Evolutionary conservation across 2,797 vertebrate species (phyloP).

Genomic region (Echeneis naucrates): DNA sequence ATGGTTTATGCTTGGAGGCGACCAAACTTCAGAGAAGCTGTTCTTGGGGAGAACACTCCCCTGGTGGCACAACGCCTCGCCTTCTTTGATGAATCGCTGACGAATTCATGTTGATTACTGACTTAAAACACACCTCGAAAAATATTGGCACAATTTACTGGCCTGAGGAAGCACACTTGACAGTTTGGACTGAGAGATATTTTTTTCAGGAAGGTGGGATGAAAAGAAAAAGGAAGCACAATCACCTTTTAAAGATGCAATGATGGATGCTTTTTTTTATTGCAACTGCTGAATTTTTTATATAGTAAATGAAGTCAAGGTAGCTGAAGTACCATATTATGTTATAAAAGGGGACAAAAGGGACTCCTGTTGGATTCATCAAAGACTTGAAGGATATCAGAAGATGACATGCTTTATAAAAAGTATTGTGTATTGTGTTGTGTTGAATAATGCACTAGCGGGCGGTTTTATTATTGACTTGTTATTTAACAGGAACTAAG

Average conservation of each 20-base stretch:
- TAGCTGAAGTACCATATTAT: neutral
- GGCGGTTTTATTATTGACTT: neutral
- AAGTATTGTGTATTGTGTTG: constrained; percentile 41
- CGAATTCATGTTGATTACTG: constrained; percentile 9
- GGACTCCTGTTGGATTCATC: constrained; percentile 17
- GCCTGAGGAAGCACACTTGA: constrained; percentile 6
- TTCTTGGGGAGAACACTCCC: constrained; percentile 70
- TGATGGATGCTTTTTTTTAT: constrained; percentile 2
- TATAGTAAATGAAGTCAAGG: constrained; percentile 1
- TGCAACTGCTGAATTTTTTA: constrained; percentile 8
- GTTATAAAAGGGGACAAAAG: neutral
- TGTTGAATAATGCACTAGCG: constrained; percentile 2
- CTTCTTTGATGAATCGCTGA: constrained; percentile 85
- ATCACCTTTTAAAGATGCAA: constrained; percentile 3
- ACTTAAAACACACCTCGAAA: neutral
- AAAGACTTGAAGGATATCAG: neutral
- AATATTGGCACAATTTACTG: neutral
- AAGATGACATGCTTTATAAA: constrained; percentile 10
- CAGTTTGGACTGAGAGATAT: constrained; percentile 18
- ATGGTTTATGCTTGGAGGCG: constrained; percentile 87
- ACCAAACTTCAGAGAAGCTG: constrained; percentile 83
- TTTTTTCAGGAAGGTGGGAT: neutral
- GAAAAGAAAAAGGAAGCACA: constrained; percentile 7
- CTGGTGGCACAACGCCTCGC: constrained; percentile 53
- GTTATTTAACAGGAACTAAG: neutral